Evolutionary conservation across 1,140 invertebrate species (phyloP).

Genomic region (Aricia agestis): DNA sequence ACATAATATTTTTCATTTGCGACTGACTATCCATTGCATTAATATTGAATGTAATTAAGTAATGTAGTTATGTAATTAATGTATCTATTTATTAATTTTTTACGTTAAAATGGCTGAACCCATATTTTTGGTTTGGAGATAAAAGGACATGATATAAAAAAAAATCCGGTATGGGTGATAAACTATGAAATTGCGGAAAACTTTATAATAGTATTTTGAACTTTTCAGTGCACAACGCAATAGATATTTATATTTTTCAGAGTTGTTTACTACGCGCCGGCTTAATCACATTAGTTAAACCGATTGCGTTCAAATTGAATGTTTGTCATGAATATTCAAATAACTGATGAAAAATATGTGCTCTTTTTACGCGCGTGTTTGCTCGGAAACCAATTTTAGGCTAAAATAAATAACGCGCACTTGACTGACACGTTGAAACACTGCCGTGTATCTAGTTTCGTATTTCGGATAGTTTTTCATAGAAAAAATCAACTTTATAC

Average conservation of each 20-base stretch:
- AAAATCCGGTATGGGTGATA: no score
- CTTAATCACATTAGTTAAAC: constrained; percentile 12
- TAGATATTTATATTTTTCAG: neutral
- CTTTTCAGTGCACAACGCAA: neutral
- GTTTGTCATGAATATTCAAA: constrained; percentile 15
- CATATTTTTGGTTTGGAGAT: no score
- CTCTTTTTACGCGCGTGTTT: neutral
- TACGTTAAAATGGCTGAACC: no score
- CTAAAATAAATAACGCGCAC: neutral
- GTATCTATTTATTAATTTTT: no score
- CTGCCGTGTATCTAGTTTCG: neutral
- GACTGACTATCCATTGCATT: no score
- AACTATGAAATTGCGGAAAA: no score
- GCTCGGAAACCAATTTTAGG: neutral
- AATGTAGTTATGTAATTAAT: no score
- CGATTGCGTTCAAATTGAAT: constrained; percentile 9
- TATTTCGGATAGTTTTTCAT: no score
- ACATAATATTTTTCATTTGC: no score
- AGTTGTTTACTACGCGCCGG: neutral
- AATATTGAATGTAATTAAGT: no score
- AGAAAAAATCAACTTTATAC: no score
- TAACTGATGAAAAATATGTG: constrained; percentile 1
- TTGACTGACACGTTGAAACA: neutral
- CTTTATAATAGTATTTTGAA: neutral
- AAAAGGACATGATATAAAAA: no score